Conservation (phyloP, 2,797 vertebrate genomes). For the Myripristis murdjan region DNA sequence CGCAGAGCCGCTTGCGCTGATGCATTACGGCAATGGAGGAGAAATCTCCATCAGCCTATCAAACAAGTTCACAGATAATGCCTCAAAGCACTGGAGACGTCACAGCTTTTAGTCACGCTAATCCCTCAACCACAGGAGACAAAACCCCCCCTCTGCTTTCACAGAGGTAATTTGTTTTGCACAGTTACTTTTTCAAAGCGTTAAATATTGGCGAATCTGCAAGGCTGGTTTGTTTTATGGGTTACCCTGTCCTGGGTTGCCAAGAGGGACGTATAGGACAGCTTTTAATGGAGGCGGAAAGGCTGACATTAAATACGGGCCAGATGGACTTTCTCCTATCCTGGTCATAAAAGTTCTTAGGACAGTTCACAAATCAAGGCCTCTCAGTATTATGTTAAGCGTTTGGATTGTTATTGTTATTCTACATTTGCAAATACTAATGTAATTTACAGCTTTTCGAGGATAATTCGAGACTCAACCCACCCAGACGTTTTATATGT, state of each 20-base stretch:
- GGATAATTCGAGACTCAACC: constrained; percentile 78
- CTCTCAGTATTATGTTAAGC: constrained; percentile 84
- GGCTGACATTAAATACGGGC: constrained; percentile 84
- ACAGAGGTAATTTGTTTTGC: constrained; percentile 80
- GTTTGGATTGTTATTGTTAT: constrained; percentile 87
- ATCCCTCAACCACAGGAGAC: constrained; percentile 72
- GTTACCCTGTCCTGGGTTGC: constrained; percentile 73
- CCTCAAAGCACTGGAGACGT: constrained; percentile 71
- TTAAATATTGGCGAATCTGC: constrained; percentile 77
- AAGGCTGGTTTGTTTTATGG: constrained; percentile 77
- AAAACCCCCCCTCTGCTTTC: constrained; percentile 50
- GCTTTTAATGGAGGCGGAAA: constrained; percentile 80
- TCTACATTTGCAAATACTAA: constrained; percentile 86
- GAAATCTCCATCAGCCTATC: constrained; percentile 75
- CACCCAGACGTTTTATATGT: constrained; percentile 75
- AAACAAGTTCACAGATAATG: constrained; percentile 76
- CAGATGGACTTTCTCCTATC: constrained; percentile 87
- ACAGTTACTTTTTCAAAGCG: constrained; percentile 80
- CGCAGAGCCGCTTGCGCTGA: constrained; percentile 23
- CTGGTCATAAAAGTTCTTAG: constrained; percentile 84
- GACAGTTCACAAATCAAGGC: constrained; percentile 89
- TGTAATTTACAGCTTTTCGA: constrained; percentile 80
- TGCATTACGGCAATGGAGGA: constrained; percentile 41
- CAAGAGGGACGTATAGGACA: constrained; percentile 78
- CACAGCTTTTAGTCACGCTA: constrained; percentile 71